Evolutionary conservation across 2,113 vertebrate species (phyloP).

Genomic region (Brachyhypopomus occidentalis): DNA sequence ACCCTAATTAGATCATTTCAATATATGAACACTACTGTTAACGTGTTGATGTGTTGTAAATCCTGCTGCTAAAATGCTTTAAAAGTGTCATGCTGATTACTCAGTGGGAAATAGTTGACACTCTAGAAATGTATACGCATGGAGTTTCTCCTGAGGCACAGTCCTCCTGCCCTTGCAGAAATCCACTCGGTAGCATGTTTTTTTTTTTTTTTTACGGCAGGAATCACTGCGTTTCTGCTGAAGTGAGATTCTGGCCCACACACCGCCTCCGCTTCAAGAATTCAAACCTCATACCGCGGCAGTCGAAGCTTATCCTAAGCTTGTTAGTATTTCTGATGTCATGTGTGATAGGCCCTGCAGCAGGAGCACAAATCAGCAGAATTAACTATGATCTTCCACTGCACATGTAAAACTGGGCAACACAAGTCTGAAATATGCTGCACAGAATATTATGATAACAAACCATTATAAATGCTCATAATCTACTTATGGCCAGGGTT

Average conservation of each 20-base stretch:
- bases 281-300: conserved; percentile 99
- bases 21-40: too few species aligned
- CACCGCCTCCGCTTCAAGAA: conserved; percentile 95
- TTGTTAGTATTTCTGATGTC: conserved; percentile 99
- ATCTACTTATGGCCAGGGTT: conserved; percentile 98
- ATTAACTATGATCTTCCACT: conserved; percentile 99
- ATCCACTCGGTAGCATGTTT: conserved; percentile 76
- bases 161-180: conserved; percentile 79
- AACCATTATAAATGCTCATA: conserved; percentile 99
- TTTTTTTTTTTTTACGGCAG: conserved; percentile 77
- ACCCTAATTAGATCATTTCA: too few species aligned
- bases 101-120: conserved; percentile 65
- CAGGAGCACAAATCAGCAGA: conserved; percentile 99
- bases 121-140: conserved; percentile 64
- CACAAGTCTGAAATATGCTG: conserved; percentile 97
- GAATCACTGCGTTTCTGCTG: conserved; percentile 89
- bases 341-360: conserved; percentile 89
- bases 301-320: conserved; percentile 99
- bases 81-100: conserved; percentile 71
- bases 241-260: conserved; percentile 95
- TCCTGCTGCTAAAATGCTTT: conserved; percentile 8
- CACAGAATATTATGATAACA: conserved; percentile 99
- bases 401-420: conserved; percentile 89
- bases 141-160: conserved; percentile 67
- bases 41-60: neutral